phyloP scores from a whole-genome alignment of 2,888 invertebrate species.

The Galeopsomyia nigrocyanea region DNA sequence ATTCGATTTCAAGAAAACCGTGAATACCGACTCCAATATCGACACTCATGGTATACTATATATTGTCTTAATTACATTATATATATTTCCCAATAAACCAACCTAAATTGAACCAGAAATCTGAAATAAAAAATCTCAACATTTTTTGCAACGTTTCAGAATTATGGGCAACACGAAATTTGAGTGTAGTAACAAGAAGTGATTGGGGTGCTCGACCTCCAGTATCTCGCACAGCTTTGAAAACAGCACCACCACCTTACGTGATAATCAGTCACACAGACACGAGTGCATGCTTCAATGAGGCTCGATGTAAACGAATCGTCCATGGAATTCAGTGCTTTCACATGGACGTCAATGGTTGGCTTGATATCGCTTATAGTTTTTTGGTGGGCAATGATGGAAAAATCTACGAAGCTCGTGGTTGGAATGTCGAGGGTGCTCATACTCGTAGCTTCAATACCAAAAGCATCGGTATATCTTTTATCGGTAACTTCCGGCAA shows the following conservation, averaged over 20 bases:
- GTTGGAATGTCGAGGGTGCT: slow-evolving; percentile 81
- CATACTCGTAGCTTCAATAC: slow-evolving; percentile 78
- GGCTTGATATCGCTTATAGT: slow-evolving; percentile 80
- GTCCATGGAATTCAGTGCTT: neutral
- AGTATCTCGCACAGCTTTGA: no score
- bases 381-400: slow-evolving; percentile 86
- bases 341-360: neutral
- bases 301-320: neutral
- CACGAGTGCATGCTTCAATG: neutral
- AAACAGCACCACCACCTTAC: neutral
- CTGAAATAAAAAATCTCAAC: no score
- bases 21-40: no score
- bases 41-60: no score
- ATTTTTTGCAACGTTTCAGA: no score
- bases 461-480: slow-evolving; percentile 78
- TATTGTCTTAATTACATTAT: no score
- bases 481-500: slow-evolving; percentile 78
- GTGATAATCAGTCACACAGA: slow-evolving; percentile 20
- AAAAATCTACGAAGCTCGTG: slow-evolving; percentile 79
- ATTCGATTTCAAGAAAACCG: no score
- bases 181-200: no score
- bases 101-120: no score
- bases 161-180: no score
- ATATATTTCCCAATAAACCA: no score
- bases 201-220: no score